Percentiles rank a stretch among this genome's conserved stretches.
These are phyloP conservation scores for Hydrotaea diabolus DNA, from an alignment of 2,888 invertebrate species.

Conservation along the genomic window DNA sequence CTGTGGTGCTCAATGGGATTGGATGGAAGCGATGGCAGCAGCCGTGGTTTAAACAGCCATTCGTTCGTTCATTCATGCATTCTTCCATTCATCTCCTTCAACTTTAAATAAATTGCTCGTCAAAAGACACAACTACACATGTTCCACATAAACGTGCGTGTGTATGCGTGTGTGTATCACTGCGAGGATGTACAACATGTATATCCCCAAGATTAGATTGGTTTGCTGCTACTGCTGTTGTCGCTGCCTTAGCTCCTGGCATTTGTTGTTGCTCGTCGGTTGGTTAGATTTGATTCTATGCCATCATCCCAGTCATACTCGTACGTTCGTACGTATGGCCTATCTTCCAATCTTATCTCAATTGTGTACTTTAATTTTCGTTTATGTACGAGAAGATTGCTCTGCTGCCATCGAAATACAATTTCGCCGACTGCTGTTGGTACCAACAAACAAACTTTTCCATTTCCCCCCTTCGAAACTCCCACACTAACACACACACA, in stretches of 20 bases:
- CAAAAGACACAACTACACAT: conserved; percentile 18
- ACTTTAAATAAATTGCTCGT: conserved; percentile 18
- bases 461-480: conserved; percentile 10
- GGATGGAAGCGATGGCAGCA: background rate
- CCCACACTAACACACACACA: background rate
- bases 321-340: background rate
- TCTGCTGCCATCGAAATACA: conserved; percentile 66
- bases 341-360: conserved; percentile 80
- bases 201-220: conserved; percentile 31
- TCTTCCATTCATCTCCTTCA: conserved; percentile 23
- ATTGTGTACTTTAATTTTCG: conserved; percentile 78
- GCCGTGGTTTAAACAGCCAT: conserved; percentile 1
- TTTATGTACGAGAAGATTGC: conserved; percentile 66
- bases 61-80: conserved; percentile 28
- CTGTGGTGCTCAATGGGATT: background rate
- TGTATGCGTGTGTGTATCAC: background rate
- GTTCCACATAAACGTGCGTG: too few species aligned
- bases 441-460: conserved; percentile 26
- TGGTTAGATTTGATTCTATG: conserved; percentile 36
- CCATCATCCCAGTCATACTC: conserved; percentile 1
- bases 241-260: conserved; percentile 2
- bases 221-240: conserved; percentile 12
- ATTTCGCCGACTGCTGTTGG: conserved; percentile 54
- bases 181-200: conserved; percentile 3
- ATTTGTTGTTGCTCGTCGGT: conserved; percentile 2